phyloP scores from a whole-genome alignment of 2,113 vertebrate genomes.

The Todiramphus chloris region DNA sequence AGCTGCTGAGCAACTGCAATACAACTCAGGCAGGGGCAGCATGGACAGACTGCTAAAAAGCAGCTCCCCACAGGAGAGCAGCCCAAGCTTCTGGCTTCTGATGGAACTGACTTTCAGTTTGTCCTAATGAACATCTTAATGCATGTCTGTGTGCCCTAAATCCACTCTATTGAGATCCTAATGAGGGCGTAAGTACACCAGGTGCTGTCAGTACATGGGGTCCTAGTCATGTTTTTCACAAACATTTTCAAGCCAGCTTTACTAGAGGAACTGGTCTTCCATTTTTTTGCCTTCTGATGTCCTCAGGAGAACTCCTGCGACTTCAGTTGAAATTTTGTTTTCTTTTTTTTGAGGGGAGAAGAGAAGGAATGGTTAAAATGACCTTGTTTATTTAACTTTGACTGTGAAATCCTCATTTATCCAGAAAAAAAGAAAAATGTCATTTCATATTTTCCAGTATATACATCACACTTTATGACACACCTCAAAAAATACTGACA shows the following conservation, averaged over 20 bases:
- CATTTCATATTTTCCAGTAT: background rate
- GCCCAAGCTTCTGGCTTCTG: background rate
- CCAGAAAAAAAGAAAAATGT: background rate
- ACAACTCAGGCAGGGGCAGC: background rate
- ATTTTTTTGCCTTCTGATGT: background rate
- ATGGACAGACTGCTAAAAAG: background rate
- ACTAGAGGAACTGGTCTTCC: background rate
- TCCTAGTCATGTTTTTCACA: background rate
- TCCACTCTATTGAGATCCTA: background rate
- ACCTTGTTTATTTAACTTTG: background rate
- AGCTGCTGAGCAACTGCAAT: background rate
- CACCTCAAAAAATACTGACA: background rate
- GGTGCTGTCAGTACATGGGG: background rate
- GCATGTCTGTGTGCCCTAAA: accelerated
- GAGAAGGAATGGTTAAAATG: background rate
- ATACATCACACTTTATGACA: background rate
- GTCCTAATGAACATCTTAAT: background rate
- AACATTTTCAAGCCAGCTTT: background rate
- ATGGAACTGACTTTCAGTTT: background rate
- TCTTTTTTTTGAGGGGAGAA: background rate
- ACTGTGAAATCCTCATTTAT: background rate
- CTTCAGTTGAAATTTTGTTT: background rate
- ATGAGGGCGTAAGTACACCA: accelerated
- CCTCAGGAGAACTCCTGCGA: background rate
- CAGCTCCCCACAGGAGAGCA: background rate